A percentile compares a stretch with the other conserved stretches of the same genome.
Evolutionary conservation across 1,140 invertebrate genomes (phyloP).

Genomic region (Drosophila teissieri): DNA sequence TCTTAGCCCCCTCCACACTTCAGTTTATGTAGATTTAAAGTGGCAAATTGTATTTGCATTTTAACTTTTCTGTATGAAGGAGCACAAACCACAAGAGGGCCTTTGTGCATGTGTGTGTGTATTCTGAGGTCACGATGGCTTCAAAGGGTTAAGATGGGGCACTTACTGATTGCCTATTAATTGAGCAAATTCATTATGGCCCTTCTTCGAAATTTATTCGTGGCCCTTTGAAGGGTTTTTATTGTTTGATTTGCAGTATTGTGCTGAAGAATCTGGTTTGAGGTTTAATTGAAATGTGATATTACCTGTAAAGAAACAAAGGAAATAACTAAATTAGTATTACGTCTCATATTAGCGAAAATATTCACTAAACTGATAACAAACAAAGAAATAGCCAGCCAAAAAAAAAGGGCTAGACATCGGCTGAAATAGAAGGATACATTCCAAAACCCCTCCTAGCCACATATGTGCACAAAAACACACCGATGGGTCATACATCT

Average conservation of each 20-base stretch:
- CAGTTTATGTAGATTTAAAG: slow-evolving; percentile 78
- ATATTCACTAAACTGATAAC: neutral
- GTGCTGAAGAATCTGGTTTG: slow-evolving; percentile 11
- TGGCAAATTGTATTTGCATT: slow-evolving; percentile 82
- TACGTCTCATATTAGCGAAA: neutral
- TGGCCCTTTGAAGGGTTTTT: slow-evolving; percentile 20
- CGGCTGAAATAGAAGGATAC: neutral
- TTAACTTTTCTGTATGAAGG: slow-evolving; percentile 55
- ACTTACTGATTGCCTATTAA: slow-evolving; percentile 66
- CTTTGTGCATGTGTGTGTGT: slow-evolving; percentile 25
- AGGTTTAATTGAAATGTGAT: slow-evolving; percentile 2
- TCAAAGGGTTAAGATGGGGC: slow-evolving; percentile 8
- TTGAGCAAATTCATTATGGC: slow-evolving; percentile 34
- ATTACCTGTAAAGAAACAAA: slow-evolving; percentile 68
- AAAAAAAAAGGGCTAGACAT: slow-evolving; percentile 17
- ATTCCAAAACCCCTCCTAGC: slow-evolving; percentile 3
- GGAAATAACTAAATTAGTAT: slow-evolving; percentile 26
- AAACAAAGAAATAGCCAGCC: neutral
- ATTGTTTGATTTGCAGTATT: slow-evolving; percentile 14
- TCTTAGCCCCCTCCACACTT: slow-evolving; percentile 29
- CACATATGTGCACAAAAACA: slow-evolving; percentile 9
- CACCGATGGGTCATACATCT: slow-evolving; percentile 40
- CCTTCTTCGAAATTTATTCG: neutral
- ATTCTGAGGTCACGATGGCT: slow-evolving; percentile 2
- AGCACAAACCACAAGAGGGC: slow-evolving; percentile 65